These are phyloP conservation scores for Oostethus manadensis DNA, from an alignment of 2,113 vertebrate genomes.

Conservation along the genomic window DNA sequence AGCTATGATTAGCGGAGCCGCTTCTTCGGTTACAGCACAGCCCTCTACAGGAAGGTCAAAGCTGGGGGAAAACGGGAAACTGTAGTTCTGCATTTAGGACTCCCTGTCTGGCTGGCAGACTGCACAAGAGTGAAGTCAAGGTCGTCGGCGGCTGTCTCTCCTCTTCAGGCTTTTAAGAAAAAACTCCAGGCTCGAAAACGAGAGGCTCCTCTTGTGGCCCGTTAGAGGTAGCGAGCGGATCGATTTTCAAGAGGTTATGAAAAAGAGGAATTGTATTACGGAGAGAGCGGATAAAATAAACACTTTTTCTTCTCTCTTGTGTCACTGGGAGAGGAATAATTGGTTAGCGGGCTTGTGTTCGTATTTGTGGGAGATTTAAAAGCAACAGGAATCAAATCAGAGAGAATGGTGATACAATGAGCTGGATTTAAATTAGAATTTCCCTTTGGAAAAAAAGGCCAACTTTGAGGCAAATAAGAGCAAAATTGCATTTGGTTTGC, in stretches of 20 bases:
- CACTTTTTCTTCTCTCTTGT: conserved; percentile 18
- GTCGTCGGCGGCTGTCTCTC: conserved; percentile 54
- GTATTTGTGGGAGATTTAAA: conserved; percentile 8
- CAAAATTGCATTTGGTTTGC: conserved; percentile 7
- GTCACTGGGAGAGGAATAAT: conserved; percentile 30
- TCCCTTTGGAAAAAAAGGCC: conserved; percentile 1
- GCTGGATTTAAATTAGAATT: conserved; percentile 8
- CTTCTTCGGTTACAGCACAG: conserved; percentile 25
- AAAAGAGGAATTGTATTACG: conserved; percentile 32
- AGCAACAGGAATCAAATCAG: conserved; percentile 11
- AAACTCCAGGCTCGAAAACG: conserved; percentile 46
- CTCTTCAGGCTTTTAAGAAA: conserved; percentile 43
- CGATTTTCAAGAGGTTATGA: conserved; percentile 39
- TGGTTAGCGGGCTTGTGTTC: conserved; percentile 15
- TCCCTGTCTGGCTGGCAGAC: conserved; percentile 35
- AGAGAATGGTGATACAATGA: background rate
- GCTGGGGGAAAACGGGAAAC: conserved; percentile 46
- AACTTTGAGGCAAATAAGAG: conserved; percentile 13
- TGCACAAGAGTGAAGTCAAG: conserved; percentile 51
- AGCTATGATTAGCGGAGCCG: conserved; percentile 28
- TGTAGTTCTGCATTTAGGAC: conserved; percentile 43
- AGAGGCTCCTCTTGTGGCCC: conserved; percentile 26
- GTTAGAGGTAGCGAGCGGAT: conserved; percentile 41
- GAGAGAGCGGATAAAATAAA: conserved; percentile 15
- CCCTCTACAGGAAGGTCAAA: conserved; percentile 54